These are phyloP conservation scores for Drosophila sucinea DNA, from an alignment of 1,140 invertebrate species.

Conservation along the genomic window DNA sequence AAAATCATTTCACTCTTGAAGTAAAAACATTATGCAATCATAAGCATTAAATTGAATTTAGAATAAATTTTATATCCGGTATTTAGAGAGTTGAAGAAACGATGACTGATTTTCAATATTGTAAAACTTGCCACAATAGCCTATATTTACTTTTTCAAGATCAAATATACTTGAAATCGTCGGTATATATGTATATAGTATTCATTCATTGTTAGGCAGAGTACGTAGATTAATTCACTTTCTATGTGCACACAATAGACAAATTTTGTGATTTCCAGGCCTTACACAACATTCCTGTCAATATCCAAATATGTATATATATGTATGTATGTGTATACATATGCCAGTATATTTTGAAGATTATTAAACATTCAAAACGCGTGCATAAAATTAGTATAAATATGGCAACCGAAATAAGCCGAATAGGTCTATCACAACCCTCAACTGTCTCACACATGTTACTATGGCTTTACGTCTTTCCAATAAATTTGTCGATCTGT, in stretches of 20 bases:
- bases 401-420: constrained; percentile 24
- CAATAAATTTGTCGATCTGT: neutral
- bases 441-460: constrained; percentile 28
- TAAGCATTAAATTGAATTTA: no score
- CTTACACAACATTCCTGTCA: constrained; percentile 1
- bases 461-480: constrained; percentile 9
- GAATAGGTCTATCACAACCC: constrained; percentile 24
- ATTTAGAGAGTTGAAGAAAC: no score
- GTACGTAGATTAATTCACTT: neutral
- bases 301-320: neutral
- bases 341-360: constrained; percentile 4
- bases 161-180: constrained; percentile 1
- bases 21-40: no score
- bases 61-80: no score
- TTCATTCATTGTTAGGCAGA: neutral
- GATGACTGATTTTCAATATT: no score
- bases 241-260: neutral
- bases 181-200: neutral
- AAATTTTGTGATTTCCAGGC: neutral
- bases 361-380: constrained; percentile 66
- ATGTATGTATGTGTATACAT: neutral
- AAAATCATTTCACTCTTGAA: no score
- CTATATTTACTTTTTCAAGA: constrained; percentile 9
- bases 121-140: no score
- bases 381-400: constrained; percentile 76